phyloP scores from a whole-genome alignment of 2,888 invertebrate genomes.

The Hyppa rectilinea region DNA sequence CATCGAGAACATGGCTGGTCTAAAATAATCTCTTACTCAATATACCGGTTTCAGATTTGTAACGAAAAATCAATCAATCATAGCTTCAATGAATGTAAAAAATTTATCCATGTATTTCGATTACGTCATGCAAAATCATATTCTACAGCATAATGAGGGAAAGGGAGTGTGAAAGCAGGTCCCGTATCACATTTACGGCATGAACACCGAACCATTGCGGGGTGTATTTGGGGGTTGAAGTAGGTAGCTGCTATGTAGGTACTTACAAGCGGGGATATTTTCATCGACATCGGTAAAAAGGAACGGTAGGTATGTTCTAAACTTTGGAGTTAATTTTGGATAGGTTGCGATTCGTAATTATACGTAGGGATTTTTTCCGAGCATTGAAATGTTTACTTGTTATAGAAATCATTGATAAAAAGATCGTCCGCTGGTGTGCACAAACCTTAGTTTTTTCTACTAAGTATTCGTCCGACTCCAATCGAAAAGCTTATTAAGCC shows the following conservation, averaged over 20 bases:
- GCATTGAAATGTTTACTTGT: not conserved
- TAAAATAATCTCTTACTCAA: not conserved
- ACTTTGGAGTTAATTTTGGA: conserved; percentile 2
- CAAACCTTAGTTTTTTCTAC: not conserved
- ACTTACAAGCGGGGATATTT: not conserved
- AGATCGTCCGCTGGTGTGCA: not conserved
- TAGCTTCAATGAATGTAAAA: conserved; percentile 19
- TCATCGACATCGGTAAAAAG: not conserved
- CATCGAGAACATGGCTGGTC: too few species aligned
- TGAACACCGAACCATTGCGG: not conserved
- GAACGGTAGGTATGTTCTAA: not conserved
- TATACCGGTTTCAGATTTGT: conserved; percentile 5
- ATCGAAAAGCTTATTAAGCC: too few species aligned
- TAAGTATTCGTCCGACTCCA: too few species aligned
- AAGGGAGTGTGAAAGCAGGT: conserved; percentile 12
- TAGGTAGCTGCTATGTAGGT: not conserved
- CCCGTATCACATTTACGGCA: conserved; percentile 25
- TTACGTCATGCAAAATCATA: conserved; percentile 22
- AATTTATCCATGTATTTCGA: conserved; percentile 10
- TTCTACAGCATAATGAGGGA: conserved; percentile 13
- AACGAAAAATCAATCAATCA: conserved; percentile 46
- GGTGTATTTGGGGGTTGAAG: not conserved
- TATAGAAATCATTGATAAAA: not conserved
- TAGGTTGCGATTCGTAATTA: not conserved
- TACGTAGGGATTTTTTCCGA: not conserved